These are phyloP conservation scores for Platyrinchus mystaceus DNA, from an alignment of 2,797 vertebrate species.

Conservation along the genomic window DNA sequence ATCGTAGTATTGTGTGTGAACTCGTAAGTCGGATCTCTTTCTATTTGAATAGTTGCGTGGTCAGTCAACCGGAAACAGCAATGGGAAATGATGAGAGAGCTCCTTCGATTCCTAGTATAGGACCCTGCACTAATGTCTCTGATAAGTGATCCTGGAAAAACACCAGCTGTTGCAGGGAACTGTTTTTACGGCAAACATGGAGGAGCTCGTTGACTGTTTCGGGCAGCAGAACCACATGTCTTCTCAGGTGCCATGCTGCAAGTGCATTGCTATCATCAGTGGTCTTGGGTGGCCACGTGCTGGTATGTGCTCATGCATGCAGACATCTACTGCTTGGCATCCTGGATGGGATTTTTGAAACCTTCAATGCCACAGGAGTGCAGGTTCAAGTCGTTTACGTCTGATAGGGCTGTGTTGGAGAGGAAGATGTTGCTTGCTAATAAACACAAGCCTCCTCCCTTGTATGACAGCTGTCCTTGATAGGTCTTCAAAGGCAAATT, in stretches of 20 bases:
- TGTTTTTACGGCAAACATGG: rapidly evolving
- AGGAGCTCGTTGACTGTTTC: neutral
- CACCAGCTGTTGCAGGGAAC: neutral
- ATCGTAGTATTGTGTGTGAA: conserved; percentile 97
- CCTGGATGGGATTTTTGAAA: neutral
- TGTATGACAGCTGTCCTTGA: neutral
- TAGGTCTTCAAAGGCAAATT: neutral
- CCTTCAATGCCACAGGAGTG: neutral
- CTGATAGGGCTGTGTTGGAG: neutral
- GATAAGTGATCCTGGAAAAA: neutral
- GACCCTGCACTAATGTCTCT: neutral
- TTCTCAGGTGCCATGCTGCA: neutral
- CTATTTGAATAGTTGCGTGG: neutral
- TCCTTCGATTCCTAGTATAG: neutral
- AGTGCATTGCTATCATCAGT: neutral
- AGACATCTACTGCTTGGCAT: neutral
- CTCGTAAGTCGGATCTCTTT: conserved; percentile 84
- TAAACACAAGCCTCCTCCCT: neutral
- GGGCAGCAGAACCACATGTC: neutral
- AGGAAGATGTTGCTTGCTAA: neutral
- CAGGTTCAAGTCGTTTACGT: neutral
- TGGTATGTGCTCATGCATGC: rapidly evolving
- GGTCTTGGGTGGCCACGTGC: rapidly evolving
- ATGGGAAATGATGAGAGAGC: neutral
- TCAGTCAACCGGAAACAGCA: neutral